Conservation (phyloP, 1,140 invertebrate genomes). For the Eumeta japonica region DNA sequence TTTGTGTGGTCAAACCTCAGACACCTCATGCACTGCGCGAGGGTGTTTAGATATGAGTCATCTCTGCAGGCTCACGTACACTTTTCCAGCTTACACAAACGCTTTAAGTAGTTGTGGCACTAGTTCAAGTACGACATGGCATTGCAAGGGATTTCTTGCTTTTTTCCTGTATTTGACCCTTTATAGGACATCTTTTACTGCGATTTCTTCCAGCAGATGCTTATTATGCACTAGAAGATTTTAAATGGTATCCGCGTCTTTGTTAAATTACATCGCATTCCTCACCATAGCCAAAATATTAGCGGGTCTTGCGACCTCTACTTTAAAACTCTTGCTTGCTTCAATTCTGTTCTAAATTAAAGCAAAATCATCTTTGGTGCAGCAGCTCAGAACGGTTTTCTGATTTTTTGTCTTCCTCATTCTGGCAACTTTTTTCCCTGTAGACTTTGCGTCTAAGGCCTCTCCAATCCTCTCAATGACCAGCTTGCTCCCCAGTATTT, state of each 20-base stretch:
- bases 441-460: slow-evolving; percentile 8
- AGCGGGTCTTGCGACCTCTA: background rate
- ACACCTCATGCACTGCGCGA: slow-evolving; percentile 16
- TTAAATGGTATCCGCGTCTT: slow-evolving; percentile 9
- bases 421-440: slow-evolving; percentile 6
- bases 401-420: slow-evolving; percentile 11
- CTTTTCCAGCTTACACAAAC: slow-evolving; percentile 6
- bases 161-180: slow-evolving; percentile 15
- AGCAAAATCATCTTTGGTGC: no score
- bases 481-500: slow-evolving; percentile 9
- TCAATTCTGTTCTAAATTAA: slow-evolving; percentile 6
- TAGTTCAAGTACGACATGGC: no score
- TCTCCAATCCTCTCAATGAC: slow-evolving; percentile 7
- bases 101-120: slow-evolving; percentile 9
- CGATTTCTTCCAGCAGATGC: slow-evolving; percentile 8
- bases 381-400: no score
- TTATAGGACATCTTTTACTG: background rate
- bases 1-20: slow-evolving; percentile 14
- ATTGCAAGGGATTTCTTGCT: no score
- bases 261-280: no score
- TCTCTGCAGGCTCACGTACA: slow-evolving; percentile 13
- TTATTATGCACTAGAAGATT: no score
- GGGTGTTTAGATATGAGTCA: slow-evolving; percentile 9
- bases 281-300: no score
- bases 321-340: background rate